phyloP scores from a whole-genome alignment of 2,113 vertebrate genomes.

The Proterorhinus semilunaris region DNA sequence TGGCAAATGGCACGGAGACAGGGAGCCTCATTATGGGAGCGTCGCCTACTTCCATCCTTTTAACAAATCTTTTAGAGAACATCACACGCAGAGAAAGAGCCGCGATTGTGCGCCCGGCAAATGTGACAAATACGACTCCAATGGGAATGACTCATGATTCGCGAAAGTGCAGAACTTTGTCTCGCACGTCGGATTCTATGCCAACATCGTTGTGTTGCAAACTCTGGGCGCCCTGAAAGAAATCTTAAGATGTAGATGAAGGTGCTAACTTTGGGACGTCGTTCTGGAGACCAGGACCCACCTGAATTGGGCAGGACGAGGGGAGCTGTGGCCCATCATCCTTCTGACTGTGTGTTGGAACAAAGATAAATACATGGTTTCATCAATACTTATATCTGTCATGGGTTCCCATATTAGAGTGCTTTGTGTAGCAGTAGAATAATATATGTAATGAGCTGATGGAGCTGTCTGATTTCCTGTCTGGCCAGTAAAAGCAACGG shows the following conservation, averaged over 20 bases:
- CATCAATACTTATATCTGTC: too few relatives aligned
- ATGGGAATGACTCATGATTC: constrained; percentile 41
- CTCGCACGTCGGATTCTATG: constrained; percentile 27
- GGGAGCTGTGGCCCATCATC: too few relatives aligned
- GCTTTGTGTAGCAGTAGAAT: constrained; percentile 4
- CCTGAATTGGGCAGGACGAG: too few relatives aligned
- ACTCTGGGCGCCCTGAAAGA: too few relatives aligned
- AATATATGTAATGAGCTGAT: constrained; percentile 51
- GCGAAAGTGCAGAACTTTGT: constrained; percentile 37
- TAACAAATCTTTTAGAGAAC: constrained; percentile 55
- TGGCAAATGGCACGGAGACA: constrained; percentile 42
- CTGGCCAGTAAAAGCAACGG: constrained; percentile 58
- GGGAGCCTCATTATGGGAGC: constrained; percentile 48
- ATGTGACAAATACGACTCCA: constrained; percentile 43
- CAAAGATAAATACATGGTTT: too few relatives aligned
- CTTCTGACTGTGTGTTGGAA: too few relatives aligned
- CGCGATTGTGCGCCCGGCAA: constrained; percentile 19
- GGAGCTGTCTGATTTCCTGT: constrained; percentile 55
- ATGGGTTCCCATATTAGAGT: background rate
- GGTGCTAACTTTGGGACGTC: background rate
- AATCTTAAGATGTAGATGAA: too few relatives aligned
- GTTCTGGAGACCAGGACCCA: background rate
- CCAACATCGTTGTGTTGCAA: background rate
- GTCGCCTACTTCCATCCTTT: constrained; percentile 49
- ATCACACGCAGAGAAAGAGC: constrained; percentile 37